phyloP scores from a whole-genome alignment of 2,888 invertebrate genomes.

The Eristalis pertinax region DNA sequence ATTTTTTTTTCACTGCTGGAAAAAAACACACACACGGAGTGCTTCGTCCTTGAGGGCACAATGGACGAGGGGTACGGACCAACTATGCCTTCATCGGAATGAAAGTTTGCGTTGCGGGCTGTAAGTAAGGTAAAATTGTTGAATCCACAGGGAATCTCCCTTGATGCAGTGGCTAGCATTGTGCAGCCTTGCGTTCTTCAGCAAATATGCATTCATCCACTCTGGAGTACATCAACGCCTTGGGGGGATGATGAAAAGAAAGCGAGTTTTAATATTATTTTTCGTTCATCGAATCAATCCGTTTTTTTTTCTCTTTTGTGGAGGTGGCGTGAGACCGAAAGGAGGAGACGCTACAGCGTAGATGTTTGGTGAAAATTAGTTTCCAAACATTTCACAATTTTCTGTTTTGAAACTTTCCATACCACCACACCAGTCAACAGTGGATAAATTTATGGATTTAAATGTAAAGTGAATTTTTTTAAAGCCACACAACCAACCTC shows the following conservation, averaged over 20 bases:
- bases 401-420: neutral
- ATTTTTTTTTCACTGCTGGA: neutral
- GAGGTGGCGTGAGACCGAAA: too few relatives aligned
- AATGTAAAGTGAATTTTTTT: too few relatives aligned
- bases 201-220: neutral
- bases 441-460: too few relatives aligned
- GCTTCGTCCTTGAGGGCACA: conserved; percentile 4
- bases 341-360: neutral
- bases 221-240: neutral
- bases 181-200: conserved; percentile 15
- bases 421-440: too few relatives aligned
- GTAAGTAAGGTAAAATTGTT: conserved; percentile 16
- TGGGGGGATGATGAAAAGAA: neutral
- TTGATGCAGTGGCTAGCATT: conserved; percentile 14
- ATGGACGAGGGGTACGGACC: conserved; percentile 1
- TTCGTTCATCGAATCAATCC: conserved; percentile 18
- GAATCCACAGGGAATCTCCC: conserved; percentile 36
- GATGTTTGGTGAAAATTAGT: conserved; percentile 23
- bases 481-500: too few relatives aligned
- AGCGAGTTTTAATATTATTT: conserved; percentile 25
- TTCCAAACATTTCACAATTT: conserved; percentile 17
- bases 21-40: neutral
- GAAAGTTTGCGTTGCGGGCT: conserved; percentile 29
- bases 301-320: neutral
- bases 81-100: conserved; percentile 6